Percentiles rank a stretch among this genome's conserved stretches.
These are phyloP conservation scores for Onychomys arenicola DNA, from an alignment of 2,797 vertebrate species.

Conservation along the genomic window DNA sequence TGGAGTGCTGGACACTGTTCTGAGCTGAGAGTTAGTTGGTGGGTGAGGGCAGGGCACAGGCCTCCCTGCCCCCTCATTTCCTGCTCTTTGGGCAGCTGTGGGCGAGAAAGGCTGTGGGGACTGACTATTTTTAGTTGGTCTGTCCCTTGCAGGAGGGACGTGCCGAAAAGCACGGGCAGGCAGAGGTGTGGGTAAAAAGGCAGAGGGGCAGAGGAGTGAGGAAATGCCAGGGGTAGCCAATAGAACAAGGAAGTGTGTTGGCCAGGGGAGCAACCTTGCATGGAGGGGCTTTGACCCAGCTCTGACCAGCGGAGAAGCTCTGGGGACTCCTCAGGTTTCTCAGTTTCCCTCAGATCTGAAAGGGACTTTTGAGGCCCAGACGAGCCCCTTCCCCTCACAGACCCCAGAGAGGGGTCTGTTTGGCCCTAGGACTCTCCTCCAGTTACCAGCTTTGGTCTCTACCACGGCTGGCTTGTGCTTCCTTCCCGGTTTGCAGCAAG, in stretches of 20 bases:
- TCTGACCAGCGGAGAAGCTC: accelerated
- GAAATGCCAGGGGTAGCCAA: not conserved
- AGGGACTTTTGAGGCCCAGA: not conserved
- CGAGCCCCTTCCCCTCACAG: not conserved
- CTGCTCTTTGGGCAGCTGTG: constrained; percentile 84
- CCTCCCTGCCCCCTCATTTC: constrained; percentile 77
- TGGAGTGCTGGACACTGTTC: constrained; percentile 66
- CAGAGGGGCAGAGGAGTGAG: not conserved
- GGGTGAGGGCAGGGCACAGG: constrained; percentile 71
- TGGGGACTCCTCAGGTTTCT: not conserved
- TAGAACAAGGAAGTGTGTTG: not conserved
- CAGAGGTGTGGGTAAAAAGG: constrained; percentile 75
- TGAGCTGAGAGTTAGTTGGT: constrained; percentile 48
- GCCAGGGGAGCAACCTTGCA: not conserved
- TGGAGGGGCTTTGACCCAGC: not conserved
- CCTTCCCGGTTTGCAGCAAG: not conserved
- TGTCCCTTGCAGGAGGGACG: constrained; percentile 91
- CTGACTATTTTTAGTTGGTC: constrained; percentile 89
- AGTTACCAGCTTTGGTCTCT: not conserved
- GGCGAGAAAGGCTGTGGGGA: constrained; percentile 80
- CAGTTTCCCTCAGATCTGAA: not conserved
- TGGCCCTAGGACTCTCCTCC: not conserved
- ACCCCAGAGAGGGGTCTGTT: not conserved
- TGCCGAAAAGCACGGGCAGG: constrained; percentile 90
- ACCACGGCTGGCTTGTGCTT: not conserved